Percentiles rank a stretch among this genome's conserved stretches.
Evolutionary conservation across 2,888 invertebrate species (phyloP).

Genomic region (Leptinotarsa tumamoca): DNA sequence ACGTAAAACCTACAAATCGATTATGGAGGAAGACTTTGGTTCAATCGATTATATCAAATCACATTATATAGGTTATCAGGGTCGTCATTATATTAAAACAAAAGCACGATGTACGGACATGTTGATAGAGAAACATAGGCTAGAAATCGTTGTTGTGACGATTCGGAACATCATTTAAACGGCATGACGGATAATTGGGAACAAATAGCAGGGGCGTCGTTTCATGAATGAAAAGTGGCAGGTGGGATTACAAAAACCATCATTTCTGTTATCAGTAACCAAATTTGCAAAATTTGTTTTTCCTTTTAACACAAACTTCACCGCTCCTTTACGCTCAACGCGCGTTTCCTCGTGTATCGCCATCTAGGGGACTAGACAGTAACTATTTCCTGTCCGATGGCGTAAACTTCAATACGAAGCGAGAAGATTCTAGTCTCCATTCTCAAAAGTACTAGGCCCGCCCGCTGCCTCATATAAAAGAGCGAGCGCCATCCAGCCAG

Average conservation of each 20-base stretch:
- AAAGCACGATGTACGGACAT: not conserved
- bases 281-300: too few relatives aligned
- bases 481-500: too few relatives aligned
- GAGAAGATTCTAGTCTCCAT: too few relatives aligned
- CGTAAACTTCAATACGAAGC: too few relatives aligned
- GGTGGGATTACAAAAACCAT: not conserved
- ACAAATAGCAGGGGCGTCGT: not conserved
- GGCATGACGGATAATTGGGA: not conserved
- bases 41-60: not conserved
- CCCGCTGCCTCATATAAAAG: too few relatives aligned
- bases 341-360: too few relatives aligned
- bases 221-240: not conserved
- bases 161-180: not conserved
- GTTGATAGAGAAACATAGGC: not conserved
- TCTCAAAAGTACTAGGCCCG: too few relatives aligned
- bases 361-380: too few relatives aligned
- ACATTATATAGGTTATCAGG: not conserved
- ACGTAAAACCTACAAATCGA: not conserved
- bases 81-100: not conserved
- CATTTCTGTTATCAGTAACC: too few relatives aligned
- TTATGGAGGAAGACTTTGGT: not conserved
- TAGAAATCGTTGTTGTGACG: not conserved
- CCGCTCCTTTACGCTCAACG: too few relatives aligned
- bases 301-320: too few relatives aligned
- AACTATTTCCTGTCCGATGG: too few relatives aligned